Percentiles rank a stretch among this genome's conserved stretches.
Evolutionary conservation across 2,888 invertebrate species (phyloP).

Genomic region (Parochlus steinenii): DNA sequence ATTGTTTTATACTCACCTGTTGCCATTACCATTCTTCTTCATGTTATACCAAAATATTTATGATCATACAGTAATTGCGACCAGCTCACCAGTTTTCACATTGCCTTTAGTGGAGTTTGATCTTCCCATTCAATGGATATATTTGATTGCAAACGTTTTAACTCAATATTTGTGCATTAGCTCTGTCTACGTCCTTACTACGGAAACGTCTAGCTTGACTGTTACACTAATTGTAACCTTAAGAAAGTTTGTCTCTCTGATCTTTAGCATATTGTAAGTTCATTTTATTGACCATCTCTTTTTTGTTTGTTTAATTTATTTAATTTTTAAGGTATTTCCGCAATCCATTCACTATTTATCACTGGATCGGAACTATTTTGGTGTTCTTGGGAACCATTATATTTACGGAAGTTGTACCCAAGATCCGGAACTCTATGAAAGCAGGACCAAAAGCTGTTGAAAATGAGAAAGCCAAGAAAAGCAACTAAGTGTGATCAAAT

Average conservation of each 20-base stretch:
- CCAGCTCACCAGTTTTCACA: slow-evolving; percentile 37
- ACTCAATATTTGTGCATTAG: slow-evolving; percentile 92
- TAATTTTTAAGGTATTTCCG: no score
- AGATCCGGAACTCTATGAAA: no score
- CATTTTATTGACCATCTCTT: no score
- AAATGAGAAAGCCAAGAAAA: no score
- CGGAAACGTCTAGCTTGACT: slow-evolving; percentile 84
- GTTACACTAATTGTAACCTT: slow-evolving; percentile 92
- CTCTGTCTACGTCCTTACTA: slow-evolving; percentile 85
- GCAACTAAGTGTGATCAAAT: no score
- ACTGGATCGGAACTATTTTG: slow-evolving; percentile 78
- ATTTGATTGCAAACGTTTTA: slow-evolving; percentile 62
- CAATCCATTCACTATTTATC: slow-evolving; percentile 81
- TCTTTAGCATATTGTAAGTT: slow-evolving; percentile 87
- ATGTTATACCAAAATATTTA: slow-evolving; percentile 61
- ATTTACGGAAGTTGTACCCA: slow-evolving; percentile 65
- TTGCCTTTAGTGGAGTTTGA: slow-evolving; percentile 41
- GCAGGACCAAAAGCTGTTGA: no score
- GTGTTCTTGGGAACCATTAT: slow-evolving; percentile 89
- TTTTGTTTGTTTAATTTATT: no score
- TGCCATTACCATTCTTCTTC: slow-evolving; percentile 81
- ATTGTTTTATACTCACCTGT: slow-evolving; percentile 70
- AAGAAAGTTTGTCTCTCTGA: slow-evolving; percentile 82
- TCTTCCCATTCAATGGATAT: slow-evolving; percentile 61
- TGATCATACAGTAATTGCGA: slow-evolving; percentile 56